These are phyloP conservation scores for Orchesella cincta DNA, from an alignment of 1,140 invertebrate genomes.

Conservation along the genomic window DNA sequence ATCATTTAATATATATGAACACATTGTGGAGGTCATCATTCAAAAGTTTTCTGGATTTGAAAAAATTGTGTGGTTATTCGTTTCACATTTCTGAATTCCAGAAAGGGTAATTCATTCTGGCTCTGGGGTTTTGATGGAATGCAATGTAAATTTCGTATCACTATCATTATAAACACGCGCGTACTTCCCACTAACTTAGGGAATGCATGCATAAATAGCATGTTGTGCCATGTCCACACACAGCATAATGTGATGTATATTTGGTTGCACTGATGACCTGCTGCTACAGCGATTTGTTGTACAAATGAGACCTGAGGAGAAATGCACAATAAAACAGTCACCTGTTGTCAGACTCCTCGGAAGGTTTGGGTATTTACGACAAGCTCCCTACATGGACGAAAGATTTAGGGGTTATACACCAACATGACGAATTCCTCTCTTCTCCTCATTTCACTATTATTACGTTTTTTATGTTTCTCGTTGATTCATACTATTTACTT, in stretches of 20 bases:
- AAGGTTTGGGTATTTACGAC: slow-evolving; percentile 24
- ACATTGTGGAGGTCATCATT: not conserved
- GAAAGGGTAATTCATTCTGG: too few relatives aligned
- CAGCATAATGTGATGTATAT: not conserved
- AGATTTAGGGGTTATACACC: slow-evolving; percentile 23
- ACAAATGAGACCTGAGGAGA: slow-evolving; percentile 28
- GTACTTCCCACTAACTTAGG: not conserved
- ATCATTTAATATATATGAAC: not conserved
- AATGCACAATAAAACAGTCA: slow-evolving; percentile 28
- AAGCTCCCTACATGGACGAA: slow-evolving; percentile 26
- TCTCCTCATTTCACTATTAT: not conserved
- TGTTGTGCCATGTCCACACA: not conserved
- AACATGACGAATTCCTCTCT: slow-evolving; percentile 20
- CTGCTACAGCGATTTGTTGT: slow-evolving; percentile 25
- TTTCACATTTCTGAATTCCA: too few relatives aligned
- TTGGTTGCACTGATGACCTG: slow-evolving; percentile 20
- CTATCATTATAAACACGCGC: not conserved
- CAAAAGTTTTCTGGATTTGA: too few relatives aligned
- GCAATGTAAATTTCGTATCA: not conserved
- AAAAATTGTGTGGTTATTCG: too few relatives aligned
- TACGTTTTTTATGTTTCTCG: not conserved
- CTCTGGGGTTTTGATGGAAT: too few relatives aligned
- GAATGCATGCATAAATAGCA: slow-evolving; percentile 1
- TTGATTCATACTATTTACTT: too few relatives aligned
- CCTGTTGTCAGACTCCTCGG: slow-evolving; percentile 23